phyloP scores from a whole-genome alignment of 2,113 vertebrate genomes.

The Python bivittatus region DNA sequence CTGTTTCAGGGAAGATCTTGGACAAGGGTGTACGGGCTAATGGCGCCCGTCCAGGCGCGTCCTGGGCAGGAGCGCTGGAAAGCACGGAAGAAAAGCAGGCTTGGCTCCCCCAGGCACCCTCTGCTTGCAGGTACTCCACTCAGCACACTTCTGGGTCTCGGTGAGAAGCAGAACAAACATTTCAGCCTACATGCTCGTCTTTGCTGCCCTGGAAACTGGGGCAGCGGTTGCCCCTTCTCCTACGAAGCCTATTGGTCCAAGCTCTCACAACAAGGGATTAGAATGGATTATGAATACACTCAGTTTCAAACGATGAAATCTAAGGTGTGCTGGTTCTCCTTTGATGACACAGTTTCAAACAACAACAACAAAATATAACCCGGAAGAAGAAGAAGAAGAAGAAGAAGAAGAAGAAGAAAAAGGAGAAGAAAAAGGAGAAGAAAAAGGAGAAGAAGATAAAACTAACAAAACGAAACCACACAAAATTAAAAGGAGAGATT shows the following conservation, averaged over 20 bases:
- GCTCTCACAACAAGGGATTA: slow-evolving; percentile 69
- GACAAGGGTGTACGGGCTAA: slow-evolving; percentile 28
- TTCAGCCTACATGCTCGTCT: slow-evolving; percentile 63
- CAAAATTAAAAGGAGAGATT: neutral
- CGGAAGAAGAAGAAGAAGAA: neutral
- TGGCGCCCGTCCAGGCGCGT: slow-evolving; percentile 47
- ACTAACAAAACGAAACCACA: slow-evolving; percentile 37
- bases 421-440: slow-evolving; percentile 15
- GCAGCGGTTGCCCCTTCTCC: slow-evolving; percentile 62
- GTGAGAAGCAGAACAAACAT: slow-evolving; percentile 43
- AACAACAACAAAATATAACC: slow-evolving; percentile 23
- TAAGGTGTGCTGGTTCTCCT: slow-evolving; percentile 79
- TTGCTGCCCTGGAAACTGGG: slow-evolving; percentile 62
- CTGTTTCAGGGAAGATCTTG: slow-evolving; percentile 43
- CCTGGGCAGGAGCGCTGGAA: slow-evolving; percentile 43
- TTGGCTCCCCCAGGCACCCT: slow-evolving; percentile 55
- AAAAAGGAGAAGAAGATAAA: slow-evolving; percentile 32
- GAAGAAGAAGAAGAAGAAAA: neutral
- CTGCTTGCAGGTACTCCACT: slow-evolving; percentile 50
- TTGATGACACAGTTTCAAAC: slow-evolving; percentile 61
- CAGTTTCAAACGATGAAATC: slow-evolving; percentile 72
- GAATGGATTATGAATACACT: slow-evolving; percentile 70
- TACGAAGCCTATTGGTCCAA: slow-evolving; percentile 51
- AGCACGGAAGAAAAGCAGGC: slow-evolving; percentile 48
- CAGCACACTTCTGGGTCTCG: slow-evolving; percentile 53